Evolutionary conservation across 2,888 invertebrate species (phyloP), one percentile per base, ranked within the genome.

Genomic region (Lasioglossum pauxillum): DNA sequence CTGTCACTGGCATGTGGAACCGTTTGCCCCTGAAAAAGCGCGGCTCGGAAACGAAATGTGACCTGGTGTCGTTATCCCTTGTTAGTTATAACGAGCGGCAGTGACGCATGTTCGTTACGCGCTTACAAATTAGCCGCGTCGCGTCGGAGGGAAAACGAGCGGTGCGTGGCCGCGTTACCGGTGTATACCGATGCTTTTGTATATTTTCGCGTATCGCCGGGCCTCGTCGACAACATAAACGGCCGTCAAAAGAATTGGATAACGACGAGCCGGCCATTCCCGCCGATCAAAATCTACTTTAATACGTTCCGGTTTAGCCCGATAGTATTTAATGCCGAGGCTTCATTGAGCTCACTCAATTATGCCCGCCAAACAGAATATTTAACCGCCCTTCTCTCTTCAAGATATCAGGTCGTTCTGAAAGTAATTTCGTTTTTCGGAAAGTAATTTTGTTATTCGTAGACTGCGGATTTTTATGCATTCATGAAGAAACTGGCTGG

Each of bases 71-170:
- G 93, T 93, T 94, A 93, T 94, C 93, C 93, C 94, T 94, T 93
- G 94, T 94, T 94, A 94, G 92, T 90, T 93, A 93, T 94, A 94
- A 94, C 93, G 93, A 94, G 93, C 85, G 90, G 75, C 87, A 85
- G 78, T 84, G 84, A 89, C 84, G 83, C 81, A 79, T 84, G 91
- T 92, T 93, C 88, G 89, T 92, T 92, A 92, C 88, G 87, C 87
- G 89, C 88, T 92, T 90, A 88, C 90, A 92, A 91, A 92, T 92
- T 92, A 92, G 88, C 87, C 46, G 46, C 46, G 46, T 46, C 46
- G 46, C 46, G 23, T 49, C 75, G 41, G 73, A 78, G 60, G 73
- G 81, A 85, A 82, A 79, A 72, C 46, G 75, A 76, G 74, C 83
- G 83, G 75, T 69, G 80, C 78, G 83, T 74, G 82, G 73, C 44